Base-by-base conservation (phyloP, 2,888 invertebrate species). In the Drosophila robusta region DNA sequence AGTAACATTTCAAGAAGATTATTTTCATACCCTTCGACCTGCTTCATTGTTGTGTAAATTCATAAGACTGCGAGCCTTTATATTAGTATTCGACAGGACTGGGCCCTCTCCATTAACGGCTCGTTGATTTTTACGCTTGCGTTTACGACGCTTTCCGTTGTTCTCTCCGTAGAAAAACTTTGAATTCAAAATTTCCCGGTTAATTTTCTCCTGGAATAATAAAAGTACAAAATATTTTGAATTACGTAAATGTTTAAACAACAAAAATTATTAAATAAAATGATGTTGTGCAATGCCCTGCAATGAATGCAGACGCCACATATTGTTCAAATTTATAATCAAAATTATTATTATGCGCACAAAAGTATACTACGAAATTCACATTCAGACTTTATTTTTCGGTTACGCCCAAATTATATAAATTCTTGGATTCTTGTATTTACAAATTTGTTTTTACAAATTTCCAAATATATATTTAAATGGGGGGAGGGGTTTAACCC, bases 21-120 rank as follows among this genome's bases (percentile, higher is more conserved):
- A 14, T 5, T 8, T 16, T 92, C 95, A 94, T 93, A 99, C 98
- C 95, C 98, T 94, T 90, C 99, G 93, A 11, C 99, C 99, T 38
- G 98, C 99, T 92, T 99, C 98, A 92, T 99, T 99, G 93, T 99
- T 99, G 92, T 99, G 98, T 57, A 99, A 93, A 93, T 99, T 99
- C 98, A 99, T 99, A 74, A 99, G 94, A 90, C 97, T 96, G 41
- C 97, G 93, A 2, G 97, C 98, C 78, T 92, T 92, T 7, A 63
- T n/a, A 32, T 73, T 73, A 1, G 61, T 45, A 41, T 57, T 68
- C 26, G 64, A 47, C 45, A 54, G 47, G 42, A 57, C 58, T 38
- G 75, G 73, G 45, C 61, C 80, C 63, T 85, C 81, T 12, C 84
- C 89, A 51, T 85, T 89, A 56, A 91, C 89, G 34, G 92, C 92